phyloP scores from a whole-genome alignment of 2,888 invertebrate genomes.

The Rhaphigaster nebulosa region DNA sequence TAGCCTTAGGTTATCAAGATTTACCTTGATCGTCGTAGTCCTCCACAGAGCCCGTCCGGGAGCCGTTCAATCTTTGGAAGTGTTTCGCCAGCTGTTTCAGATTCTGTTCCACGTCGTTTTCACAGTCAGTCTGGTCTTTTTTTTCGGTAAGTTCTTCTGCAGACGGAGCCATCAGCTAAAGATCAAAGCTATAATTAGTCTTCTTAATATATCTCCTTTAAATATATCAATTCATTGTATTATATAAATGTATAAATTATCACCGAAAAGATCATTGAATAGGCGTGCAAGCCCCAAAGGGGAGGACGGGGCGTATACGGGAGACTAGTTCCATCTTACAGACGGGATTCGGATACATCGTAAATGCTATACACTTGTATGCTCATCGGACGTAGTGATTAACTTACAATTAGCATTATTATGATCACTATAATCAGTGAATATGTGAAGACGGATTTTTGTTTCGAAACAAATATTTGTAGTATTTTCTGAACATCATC shows the following conservation, averaged over 20 bases:
- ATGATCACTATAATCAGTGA: no score
- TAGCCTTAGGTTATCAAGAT: background rate
- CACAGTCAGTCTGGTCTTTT: background rate
- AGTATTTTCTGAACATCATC: background rate
- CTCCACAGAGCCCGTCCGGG: background rate
- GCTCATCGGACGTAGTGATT: background rate
- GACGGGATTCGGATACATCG: background rate
- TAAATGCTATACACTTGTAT: background rate
- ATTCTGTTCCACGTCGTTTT: constrained; percentile 31
- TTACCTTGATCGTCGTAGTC: constrained; percentile 15
- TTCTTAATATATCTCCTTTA: background rate
- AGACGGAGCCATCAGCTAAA: constrained; percentile 50
- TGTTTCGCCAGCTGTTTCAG: constrained; percentile 34
- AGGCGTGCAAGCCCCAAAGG: no score
- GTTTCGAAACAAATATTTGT: background rate
- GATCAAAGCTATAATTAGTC: constrained; percentile 3
- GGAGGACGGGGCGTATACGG: no score
- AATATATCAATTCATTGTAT: background rate
- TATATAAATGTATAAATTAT: background rate
- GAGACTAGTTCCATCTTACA: background rate
- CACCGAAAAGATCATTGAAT: background rate
- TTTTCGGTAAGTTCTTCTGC: constrained; percentile 51
- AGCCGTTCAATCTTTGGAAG: background rate
- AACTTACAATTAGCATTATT: no score
- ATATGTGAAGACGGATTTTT: background rate